phyloP scores from a whole-genome alignment of 2,113 vertebrate genomes.

The Chrysemys picta region DNA sequence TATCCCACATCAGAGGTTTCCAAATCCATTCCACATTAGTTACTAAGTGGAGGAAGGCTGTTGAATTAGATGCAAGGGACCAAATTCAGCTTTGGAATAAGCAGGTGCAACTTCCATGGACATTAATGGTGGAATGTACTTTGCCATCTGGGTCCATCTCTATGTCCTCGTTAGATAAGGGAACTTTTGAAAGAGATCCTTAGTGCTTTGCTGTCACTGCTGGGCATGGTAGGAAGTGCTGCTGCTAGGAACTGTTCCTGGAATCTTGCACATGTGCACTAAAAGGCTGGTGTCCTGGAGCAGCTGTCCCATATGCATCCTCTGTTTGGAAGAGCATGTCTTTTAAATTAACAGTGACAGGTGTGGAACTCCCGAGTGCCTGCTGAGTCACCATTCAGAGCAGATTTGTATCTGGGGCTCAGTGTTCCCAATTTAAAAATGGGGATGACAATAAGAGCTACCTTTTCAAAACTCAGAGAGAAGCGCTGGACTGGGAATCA shows the following conservation, averaged over 20 bases:
- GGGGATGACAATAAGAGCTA: background rate
- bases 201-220: background rate
- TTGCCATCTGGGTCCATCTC: too few species aligned
- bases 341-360: background rate
- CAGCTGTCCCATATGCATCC: background rate
- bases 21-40: background rate
- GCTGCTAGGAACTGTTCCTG: background rate
- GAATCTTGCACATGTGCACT: background rate
- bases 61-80: background rate
- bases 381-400: background rate
- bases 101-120: background rate
- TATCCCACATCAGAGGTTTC: background rate
- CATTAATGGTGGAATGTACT: background rate
- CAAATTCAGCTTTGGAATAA: background rate
- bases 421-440: background rate
- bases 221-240: background rate
- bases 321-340: background rate
- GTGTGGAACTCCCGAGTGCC: background rate
- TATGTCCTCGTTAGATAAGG: background rate
- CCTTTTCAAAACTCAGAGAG: background rate
- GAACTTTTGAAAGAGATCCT: background rate
- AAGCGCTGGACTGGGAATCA: background rate
- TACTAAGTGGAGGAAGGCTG: background rate
- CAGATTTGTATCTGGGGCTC: rapidly evolving
- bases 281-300: too few species aligned